Evolutionary conservation across 2,888 invertebrate genomes (phyloP), one percentile per base, ranked within the genome.

Genomic region (Apantesis nais): DNA sequence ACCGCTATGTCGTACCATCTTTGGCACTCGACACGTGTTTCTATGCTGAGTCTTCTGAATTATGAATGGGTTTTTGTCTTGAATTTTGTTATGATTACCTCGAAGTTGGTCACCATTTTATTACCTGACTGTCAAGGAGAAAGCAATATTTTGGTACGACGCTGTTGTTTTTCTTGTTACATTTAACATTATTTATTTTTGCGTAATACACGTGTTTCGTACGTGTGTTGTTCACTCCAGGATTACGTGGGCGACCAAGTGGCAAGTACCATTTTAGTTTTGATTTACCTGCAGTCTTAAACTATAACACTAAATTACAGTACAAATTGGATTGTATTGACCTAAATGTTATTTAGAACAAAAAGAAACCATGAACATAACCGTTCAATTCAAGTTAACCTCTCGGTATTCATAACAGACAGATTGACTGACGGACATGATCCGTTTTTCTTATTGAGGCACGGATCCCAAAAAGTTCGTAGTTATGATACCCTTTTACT

Each of bases 1-100:
- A 86, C 88, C 83, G 85, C 85, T 86, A 80, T 82, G 78, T 74
- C 19, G 62, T 62, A 70, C 87, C 85, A 78, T 86, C 85, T 87
- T 83, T 76, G 84, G 81, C 78, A 80, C 72, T 52, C 68, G 74
- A 86, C 86, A 85, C 86, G 85, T 86, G 87, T 88, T 85, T 76
- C 72, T 71, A 77, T 82, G 74, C 77, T 82, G 79, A 80, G 75
- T 79, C 80, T 80, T 78, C 83, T 85, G 84, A 83, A 85, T 83
- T 70, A 74, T 81, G 76, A 85, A 85, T 85, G 77, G 76, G 69
- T 75, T 80, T 82, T 84, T 79, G 78, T 79, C 72, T 65, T 48
- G 66, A 72, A 78, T 71, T 74, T 73, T 64, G 76, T 75, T 79
- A 76, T 74, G 70, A 78, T 74, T 19, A 48, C 22, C 48, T 48